These are phyloP conservation scores for Aix galericulata DNA, from an alignment of 2,113 vertebrate species.

Conservation along the genomic window DNA sequence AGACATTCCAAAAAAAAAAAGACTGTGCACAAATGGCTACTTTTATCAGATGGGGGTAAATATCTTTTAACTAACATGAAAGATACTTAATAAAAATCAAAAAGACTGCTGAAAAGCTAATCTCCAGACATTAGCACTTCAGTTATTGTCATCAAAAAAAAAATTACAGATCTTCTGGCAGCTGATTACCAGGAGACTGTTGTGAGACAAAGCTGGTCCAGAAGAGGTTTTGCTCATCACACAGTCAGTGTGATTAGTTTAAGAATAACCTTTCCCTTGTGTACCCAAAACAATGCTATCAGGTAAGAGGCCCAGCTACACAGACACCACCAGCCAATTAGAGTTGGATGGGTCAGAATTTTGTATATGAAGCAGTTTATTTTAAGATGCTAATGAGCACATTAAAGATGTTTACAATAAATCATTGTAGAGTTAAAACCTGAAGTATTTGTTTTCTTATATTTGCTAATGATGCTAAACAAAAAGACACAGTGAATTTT, in stretches of 20 bases:
- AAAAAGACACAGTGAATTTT: not conserved
- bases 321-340: not conserved
- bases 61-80: not conserved
- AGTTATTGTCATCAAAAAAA: conserved; percentile 36
- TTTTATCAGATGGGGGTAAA: not conserved
- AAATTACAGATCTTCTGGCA: conserved; percentile 34
- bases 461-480: not conserved
- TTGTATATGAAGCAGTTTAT: not conserved
- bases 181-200: not conserved
- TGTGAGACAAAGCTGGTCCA: not conserved
- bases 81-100: not conserved
- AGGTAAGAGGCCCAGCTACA: not conserved
- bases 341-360: not conserved
- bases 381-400: not conserved
- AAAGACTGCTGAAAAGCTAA: not conserved
- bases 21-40: not conserved
- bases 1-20: not conserved
- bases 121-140: conserved; percentile 31
- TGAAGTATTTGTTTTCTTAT: not conserved
- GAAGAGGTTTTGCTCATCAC: conserved; percentile 2
- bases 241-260: conserved; percentile 15
- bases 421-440: not conserved
- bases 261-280: conserved; percentile 28
- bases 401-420: not conserved
- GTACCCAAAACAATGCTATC: not conserved